Conservation (phyloP, 2,888 invertebrate genomes). For the Cryptocephalus primarius region DNA sequence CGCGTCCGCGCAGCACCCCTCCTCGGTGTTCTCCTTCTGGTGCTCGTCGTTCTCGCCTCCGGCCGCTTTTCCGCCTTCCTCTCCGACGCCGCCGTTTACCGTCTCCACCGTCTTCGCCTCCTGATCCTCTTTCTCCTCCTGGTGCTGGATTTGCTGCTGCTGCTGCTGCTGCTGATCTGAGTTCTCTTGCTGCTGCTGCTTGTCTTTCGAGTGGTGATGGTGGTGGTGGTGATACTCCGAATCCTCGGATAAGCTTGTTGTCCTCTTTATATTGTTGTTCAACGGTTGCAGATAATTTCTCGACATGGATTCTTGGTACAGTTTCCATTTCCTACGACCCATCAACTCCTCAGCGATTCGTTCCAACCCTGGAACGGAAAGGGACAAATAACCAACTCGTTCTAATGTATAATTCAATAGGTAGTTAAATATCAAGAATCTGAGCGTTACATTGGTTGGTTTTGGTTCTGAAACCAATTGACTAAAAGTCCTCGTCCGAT, state of each 20-base stretch:
- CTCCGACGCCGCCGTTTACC: slow-evolving; percentile 12
- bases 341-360: slow-evolving; percentile 94
- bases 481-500: too few species aligned
- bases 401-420: neutral
- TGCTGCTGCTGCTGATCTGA: slow-evolving; percentile 5
- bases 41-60: slow-evolving; percentile 13
- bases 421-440: neutral
- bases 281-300: slow-evolving; percentile 38
- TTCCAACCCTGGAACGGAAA: slow-evolving; percentile 66
- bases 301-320: slow-evolving; percentile 67
- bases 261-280: slow-evolving; percentile 36
- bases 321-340: slow-evolving; percentile 94
- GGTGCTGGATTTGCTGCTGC: slow-evolving; percentile 2
- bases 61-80: slow-evolving; percentile 17
- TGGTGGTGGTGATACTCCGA: slow-evolving; percentile 17
- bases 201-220: slow-evolving; percentile 7
- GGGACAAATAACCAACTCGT: neutral
- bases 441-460: neutral
- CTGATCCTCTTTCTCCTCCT: slow-evolving; percentile 6
- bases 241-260: slow-evolving; percentile 26
- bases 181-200: slow-evolving; percentile 5
- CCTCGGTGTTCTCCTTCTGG: slow-evolving; percentile 20
- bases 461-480: too few species aligned
- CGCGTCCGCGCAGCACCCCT: slow-evolving; percentile 19
- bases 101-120: slow-evolving; percentile 12